Base-by-base conservation (phyloP, 2,888 invertebrate genomes). In the Oligia latruncula region DNA sequence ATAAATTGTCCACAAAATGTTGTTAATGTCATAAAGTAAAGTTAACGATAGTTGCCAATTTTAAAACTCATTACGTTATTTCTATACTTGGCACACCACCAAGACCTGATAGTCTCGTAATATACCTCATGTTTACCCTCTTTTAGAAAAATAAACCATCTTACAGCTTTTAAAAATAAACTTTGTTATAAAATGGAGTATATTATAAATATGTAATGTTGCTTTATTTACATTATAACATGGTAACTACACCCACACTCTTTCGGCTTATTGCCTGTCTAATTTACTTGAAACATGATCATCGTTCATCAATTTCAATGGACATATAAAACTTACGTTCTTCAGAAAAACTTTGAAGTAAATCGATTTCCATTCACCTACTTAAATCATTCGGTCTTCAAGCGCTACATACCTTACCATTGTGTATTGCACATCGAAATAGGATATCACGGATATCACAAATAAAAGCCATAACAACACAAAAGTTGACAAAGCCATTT, bases 11-110 rank as follows among this genome's bases (percentile, higher is more conserved):
- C 52, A 46, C 64, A 84, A 81, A 78, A 75, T 55, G 60, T 70
- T 71, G 64, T 71, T 81, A 75, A 83, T 82, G 83, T 75, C 80
- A 75, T 81, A 84, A 80, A 86, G 64, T 72, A 72, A 70, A 85
- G 15, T 82, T 80, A 84, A 87, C 87, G 77, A 77, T 80, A 84
- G 77, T 88, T 80, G 89, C 87, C 87, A 87, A 89, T 89, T 88
- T 89, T 78, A 81, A 87, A 87, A 89, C 80, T 85, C 85, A 87
- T 87, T 89, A 82, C 80, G 82, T 71, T 83, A 81, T 87, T 81
- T 74, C 77, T 82, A 77, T 71, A 71, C 76, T 88, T 88, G 88
- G 88, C 88, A 80, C 68, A 58, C 77, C 58, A 80, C 89, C 88
- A 88, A 87, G 75, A 80, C 74, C 73, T 81, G 81, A 86, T 87